Evolutionary conservation across 2,113 vertebrate genomes (phyloP).

Genomic region (Daboia siamensis): DNA sequence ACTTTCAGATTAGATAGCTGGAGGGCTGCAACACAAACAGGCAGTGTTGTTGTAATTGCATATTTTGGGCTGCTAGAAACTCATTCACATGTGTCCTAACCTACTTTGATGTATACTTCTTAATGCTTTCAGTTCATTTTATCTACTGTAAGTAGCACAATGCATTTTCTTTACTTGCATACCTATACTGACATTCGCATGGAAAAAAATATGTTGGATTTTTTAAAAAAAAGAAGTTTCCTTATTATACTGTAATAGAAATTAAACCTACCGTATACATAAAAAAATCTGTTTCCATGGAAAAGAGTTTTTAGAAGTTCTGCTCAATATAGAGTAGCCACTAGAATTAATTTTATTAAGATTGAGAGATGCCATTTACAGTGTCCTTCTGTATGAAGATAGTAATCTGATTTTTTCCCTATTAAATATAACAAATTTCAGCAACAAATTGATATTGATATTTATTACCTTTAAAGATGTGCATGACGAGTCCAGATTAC

Average conservation of each 20-base stretch:
- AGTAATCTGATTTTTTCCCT: neutral
- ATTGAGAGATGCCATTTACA: neutral
- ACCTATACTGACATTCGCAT: neutral
- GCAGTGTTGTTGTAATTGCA: constrained; percentile 1
- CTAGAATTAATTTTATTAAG: neutral
- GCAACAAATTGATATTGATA: neutral
- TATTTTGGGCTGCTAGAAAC: neutral
- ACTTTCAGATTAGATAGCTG: constrained; percentile 43
- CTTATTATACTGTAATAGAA: neutral
- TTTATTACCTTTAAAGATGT: neutral
- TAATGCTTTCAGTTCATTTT: neutral
- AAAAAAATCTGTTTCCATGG: neutral
- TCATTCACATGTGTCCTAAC: neutral
- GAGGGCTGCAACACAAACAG: neutral
- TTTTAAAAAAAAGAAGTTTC: neutral
- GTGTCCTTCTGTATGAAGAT: neutral
- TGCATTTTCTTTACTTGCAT: neutral
- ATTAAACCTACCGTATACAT: too few relatives aligned
- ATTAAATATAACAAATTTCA: neutral
- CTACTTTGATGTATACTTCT: neutral
- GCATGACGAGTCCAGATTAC: neutral
- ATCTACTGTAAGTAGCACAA: neutral
- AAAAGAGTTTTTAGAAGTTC: neutral
- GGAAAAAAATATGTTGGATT: neutral
- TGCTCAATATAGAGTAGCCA: neutral